phyloP scores from a whole-genome alignment of 2,888 invertebrate species.

The Pediacus dermestoides region DNA sequence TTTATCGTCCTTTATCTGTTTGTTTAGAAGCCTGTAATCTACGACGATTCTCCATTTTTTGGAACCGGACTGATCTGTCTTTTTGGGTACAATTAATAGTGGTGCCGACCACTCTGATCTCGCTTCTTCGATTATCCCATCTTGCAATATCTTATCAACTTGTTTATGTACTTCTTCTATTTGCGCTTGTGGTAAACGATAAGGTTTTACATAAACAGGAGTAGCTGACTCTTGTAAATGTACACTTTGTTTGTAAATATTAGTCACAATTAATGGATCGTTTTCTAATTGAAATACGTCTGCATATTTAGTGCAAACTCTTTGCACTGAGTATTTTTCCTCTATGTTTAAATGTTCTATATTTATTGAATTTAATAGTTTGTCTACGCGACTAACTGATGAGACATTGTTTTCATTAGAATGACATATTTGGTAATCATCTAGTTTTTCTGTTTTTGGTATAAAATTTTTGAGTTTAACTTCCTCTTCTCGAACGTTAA shows the following conservation, averaged over 20 bases:
- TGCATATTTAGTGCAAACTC: conserved; percentile 20
- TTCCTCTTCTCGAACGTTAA: conserved; percentile 13
- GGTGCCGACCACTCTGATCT: conserved; percentile 24
- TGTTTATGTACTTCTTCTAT: conserved; percentile 24
- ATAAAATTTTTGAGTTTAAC: conserved; percentile 18
- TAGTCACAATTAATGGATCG: conserved; percentile 24
- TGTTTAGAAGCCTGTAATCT: conserved; percentile 22
- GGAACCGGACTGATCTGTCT: conserved; percentile 15
- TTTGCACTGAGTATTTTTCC: conserved; percentile 16
- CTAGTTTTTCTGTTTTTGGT: conserved; percentile 12
- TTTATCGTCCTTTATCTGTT: conserved; percentile 20
- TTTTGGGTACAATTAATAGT: conserved; percentile 23
- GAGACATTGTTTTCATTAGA: too few relatives aligned
- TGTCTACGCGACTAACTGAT: conserved; percentile 17
- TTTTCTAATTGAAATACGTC: too few relatives aligned
- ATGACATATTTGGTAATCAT: too few relatives aligned
- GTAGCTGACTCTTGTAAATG: conserved; percentile 17
- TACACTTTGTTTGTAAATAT: conserved; percentile 26
- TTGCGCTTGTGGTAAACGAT: too few relatives aligned
- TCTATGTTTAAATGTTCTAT: conserved; percentile 16
- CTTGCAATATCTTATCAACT: conserved; percentile 23
- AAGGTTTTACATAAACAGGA: too few relatives aligned
- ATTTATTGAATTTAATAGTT: conserved; percentile 18
- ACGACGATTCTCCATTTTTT: conserved; percentile 23
- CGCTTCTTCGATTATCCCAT: conserved; percentile 26